Evolutionary conservation across 2,888 invertebrate genomes (phyloP).

Genomic region (Drosophila bunnanda): DNA sequence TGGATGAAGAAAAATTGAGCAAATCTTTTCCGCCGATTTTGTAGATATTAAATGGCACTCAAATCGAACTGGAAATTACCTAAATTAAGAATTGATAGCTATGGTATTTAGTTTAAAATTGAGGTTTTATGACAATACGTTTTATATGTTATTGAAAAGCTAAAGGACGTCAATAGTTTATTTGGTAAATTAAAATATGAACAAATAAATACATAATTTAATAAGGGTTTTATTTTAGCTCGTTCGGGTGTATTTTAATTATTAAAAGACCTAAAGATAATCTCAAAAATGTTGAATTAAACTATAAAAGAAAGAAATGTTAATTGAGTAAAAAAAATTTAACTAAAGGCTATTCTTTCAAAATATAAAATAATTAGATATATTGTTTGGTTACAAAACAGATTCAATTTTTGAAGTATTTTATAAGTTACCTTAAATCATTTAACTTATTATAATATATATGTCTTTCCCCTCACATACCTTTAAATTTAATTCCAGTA

Average conservation of each 20-base stretch:
- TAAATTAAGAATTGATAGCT: neutral
- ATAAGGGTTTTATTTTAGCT: too few species aligned
- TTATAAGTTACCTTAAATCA: neutral
- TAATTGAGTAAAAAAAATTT: neutral
- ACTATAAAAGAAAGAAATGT: neutral
- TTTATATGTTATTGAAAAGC: too few species aligned
- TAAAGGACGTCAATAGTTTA: too few species aligned
- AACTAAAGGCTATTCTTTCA: neutral
- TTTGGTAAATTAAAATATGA: neutral
- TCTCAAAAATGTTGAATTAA: too few species aligned
- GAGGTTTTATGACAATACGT: accelerated
- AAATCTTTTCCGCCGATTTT: constrained; percentile 19
- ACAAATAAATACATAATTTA: neutral
- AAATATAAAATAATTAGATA: neutral
- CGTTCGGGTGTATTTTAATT: neutral
- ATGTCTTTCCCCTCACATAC: neutral
- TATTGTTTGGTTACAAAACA: neutral
- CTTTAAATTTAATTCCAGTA: neutral
- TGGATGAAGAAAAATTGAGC: constrained; percentile 37
- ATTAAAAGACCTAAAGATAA: neutral
- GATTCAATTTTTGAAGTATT: neutral
- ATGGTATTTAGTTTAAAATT: neutral
- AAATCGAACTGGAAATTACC: constrained; percentile 13
- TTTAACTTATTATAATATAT: neutral
- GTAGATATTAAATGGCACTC: neutral